Evolutionary conservation across 2,888 invertebrate genomes (phyloP), one percentile per base, ranked within the genome.

Genomic region (Megastigmus dorsalis): DNA sequence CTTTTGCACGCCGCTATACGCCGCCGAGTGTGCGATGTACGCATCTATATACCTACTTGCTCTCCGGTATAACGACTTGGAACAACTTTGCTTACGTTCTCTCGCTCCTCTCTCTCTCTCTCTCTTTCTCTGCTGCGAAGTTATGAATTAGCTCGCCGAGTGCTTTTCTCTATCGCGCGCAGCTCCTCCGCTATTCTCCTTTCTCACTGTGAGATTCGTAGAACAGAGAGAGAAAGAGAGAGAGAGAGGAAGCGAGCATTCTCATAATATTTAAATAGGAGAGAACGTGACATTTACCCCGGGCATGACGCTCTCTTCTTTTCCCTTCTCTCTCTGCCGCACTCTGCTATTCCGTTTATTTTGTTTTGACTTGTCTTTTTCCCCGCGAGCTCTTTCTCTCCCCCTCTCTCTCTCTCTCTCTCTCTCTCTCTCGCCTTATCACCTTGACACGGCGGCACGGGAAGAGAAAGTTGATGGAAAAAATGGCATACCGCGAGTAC

Each of bases 111-210:
- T 20, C 36, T 18, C 23, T 20, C 38, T 33, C 38, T 23, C 57
- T 20, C 36, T 18, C 43, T n/a, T n/a, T 9, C 38, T 15, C 36
- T 5, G 45, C 38, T 62, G 68, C 67, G 33, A 69, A 76, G 72
- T 76, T 72, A 72, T 76, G 73, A 76, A 73, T 76, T 73, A 76
- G 73, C 73, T 69, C 48, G 57, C 30, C 69, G 65, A 67, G 68
- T 63, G 75, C 72, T 72, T 72, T 68, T 72, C 68, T 52, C 52
- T 60, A 65, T 60, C 45, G 36, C 38, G n/a, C 20, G n/a, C 41
- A n/a, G n/a, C n/a, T n/a, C n/a, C 30, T 48, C 26, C 26, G 67
- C 36, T 45, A 13, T 13, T 41, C 57, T 59, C 28, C 26, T 41
- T 18, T 59, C 38, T 15, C 20, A 30, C n/a, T 15, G 26, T 41